Conservation (phyloP, 2,888 invertebrate genomes). For the Scaptomyza tumidula region DNA sequence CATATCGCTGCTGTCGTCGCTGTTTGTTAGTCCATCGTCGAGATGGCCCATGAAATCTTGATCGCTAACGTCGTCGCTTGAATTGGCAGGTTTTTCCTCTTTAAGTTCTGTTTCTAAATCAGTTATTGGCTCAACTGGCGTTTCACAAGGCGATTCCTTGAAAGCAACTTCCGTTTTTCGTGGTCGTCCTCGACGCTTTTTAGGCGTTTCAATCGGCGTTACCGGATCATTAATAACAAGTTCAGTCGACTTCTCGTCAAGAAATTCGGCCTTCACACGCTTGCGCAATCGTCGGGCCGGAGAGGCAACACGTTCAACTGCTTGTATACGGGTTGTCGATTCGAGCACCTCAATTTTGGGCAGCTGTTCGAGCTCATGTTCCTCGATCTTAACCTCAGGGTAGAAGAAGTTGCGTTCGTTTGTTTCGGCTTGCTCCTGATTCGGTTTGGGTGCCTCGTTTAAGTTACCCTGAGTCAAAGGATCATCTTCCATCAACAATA, state of each 20-base stretch:
- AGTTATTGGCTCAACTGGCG: conserved; percentile 7
- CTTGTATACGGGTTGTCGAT: conserved; percentile 37
- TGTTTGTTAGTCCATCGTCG: conserved; percentile 40
- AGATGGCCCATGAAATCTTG: conserved; percentile 46
- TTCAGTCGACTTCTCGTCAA: not conserved
- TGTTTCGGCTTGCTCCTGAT: conserved; percentile 17
- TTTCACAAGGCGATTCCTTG: conserved; percentile 13
- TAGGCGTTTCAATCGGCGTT: conserved; percentile 21
- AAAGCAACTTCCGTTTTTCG: conserved; percentile 67
- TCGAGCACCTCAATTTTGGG: conserved; percentile 81
- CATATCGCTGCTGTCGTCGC: conserved; percentile 57
- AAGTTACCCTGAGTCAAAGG: conserved; percentile 63
- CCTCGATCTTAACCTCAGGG: conserved; percentile 80
- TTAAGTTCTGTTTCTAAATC: conserved; percentile 35
- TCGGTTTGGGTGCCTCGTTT: conserved; percentile 52
- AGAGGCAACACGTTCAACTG: conserved; percentile 11
- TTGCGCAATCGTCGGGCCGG: conserved; percentile 53
- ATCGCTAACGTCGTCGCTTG: conserved; percentile 40
- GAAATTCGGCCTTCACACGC: conserved; percentile 56
- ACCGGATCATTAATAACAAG: not conserved
- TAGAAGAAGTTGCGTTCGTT: conserved; percentile 63
- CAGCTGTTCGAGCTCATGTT: conserved; percentile 78
- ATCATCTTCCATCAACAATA: conserved; percentile 68
- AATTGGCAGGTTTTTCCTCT: conserved; percentile 31
- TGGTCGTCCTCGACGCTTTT: conserved; percentile 75